Conservation (phyloP, 1,140 invertebrate species). For the Patella vulgata region DNA sequence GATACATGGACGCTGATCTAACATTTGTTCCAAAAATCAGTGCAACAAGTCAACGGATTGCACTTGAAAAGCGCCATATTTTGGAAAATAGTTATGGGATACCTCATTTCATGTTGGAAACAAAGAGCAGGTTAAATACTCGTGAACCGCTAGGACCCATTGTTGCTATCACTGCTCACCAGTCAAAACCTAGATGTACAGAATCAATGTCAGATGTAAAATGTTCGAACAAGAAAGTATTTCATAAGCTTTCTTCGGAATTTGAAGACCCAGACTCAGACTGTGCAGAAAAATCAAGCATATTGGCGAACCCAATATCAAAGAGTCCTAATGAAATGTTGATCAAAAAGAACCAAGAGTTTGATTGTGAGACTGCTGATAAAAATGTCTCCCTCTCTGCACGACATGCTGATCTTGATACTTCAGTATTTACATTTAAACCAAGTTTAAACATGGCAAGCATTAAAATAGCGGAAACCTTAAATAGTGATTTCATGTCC, state of each 20-base stretch:
- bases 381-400: conserved; percentile 17
- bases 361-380: neutral
- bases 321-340: neutral
- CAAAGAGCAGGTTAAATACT: conserved; percentile 31
- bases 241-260: too few relatives aligned
- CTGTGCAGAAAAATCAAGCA: too few relatives aligned
- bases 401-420: conserved; percentile 38
- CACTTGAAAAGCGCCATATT: conserved; percentile 32
- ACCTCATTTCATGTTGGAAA: conserved; percentile 52
- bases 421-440: conserved; percentile 58
- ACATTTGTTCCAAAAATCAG: conserved; percentile 54
- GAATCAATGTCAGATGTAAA: too few relatives aligned
- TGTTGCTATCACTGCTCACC: conserved; percentile 8
- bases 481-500: conserved; percentile 61
- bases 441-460: conserved; percentile 58
- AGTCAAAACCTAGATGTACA: conserved; percentile 4
- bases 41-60: conserved; percentile 50
- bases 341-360: too few relatives aligned
- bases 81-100: conserved; percentile 33
- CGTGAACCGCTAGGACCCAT: conserved; percentile 42
- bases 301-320: too few relatives aligned
- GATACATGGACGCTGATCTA: conserved; percentile 34
- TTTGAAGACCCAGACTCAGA: too few relatives aligned
- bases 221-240: too few relatives aligned
- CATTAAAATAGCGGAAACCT: conserved; percentile 56